phyloP scores from a whole-genome alignment of 2,797 vertebrate species.

The Sebastes oblongus region DNA sequence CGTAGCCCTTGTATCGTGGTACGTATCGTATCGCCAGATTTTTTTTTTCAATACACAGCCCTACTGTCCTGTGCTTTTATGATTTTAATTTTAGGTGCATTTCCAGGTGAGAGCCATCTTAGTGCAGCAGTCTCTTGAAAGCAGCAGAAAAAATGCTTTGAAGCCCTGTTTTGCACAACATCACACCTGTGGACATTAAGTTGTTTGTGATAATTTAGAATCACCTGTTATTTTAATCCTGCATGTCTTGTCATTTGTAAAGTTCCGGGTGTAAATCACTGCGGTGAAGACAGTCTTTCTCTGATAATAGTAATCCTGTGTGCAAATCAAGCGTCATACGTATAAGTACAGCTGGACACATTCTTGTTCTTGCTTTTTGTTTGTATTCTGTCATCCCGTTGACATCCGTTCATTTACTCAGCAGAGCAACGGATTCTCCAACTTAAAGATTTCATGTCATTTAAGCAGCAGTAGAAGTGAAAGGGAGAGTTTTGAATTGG shows the following conservation, averaged over 20 bases:
- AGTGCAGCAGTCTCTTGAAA: slow-evolving; percentile 2
- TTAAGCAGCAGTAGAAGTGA: background rate
- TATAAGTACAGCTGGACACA: background rate
- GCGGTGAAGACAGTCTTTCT: background rate
- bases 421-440: background rate
- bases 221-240: slow-evolving; percentile 5
- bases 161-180: slow-evolving; percentile 19
- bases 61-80: background rate
- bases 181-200: slow-evolving; percentile 25
- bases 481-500: background rate
- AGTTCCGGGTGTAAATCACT: slow-evolving; percentile 15
- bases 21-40: too few relatives aligned
- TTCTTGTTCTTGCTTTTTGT: background rate
- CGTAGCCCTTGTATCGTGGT: too few relatives aligned
- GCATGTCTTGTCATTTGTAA: slow-evolving; percentile 48
- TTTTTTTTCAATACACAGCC: too few relatives aligned
- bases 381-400: background rate
- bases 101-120: slow-evolving; percentile 13
- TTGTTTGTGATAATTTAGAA: slow-evolving; percentile 27
- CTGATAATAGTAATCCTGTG: slow-evolving; percentile 37
- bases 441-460: background rate
- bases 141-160: slow-evolving; percentile 49
- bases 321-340: background rate
- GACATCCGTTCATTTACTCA: background rate
- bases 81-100: background rate